phyloP scores from a whole-genome alignment of 2,888 invertebrate species.

The Lamellibrachia satsuma region DNA sequence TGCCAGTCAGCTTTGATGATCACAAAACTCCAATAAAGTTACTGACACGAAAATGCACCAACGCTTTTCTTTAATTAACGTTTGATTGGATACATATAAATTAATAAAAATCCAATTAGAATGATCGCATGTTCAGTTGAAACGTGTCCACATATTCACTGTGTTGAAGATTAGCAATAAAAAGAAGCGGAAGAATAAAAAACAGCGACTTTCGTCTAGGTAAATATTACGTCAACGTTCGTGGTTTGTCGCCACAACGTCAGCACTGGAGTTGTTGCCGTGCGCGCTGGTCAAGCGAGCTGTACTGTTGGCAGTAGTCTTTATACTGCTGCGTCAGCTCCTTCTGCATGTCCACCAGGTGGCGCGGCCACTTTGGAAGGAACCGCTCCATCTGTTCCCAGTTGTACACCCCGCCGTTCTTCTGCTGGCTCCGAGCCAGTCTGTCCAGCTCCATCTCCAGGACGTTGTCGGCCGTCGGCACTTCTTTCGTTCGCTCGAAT shows the following conservation, averaged over 20 bases:
- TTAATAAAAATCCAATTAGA: no score
- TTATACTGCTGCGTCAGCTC: background rate
- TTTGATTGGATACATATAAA: no score
- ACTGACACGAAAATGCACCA: no score
- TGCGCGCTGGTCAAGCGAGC: background rate
- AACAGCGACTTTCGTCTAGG: background rate
- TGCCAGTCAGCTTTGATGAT: no score
- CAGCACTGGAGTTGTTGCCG: background rate
- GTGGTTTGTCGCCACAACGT: background rate
- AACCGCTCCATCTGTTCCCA: constrained; percentile 20
- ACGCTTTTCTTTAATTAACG: no score
- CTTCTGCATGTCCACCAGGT: constrained; percentile 14
- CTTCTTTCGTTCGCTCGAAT: background rate
- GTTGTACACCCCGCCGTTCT: background rate
- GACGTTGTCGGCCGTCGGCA: background rate
- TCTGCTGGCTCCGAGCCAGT: background rate
- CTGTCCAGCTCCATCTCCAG: background rate
- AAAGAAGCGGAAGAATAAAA: no score
- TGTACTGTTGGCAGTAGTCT: background rate
- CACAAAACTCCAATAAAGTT: no score
- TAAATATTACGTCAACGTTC: background rate
- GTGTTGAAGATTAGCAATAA: no score
- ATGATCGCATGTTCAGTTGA: no score
- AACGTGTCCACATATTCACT: no score
- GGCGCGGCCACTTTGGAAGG: background rate